These are phyloP conservation scores for Percina caprodes DNA, from an alignment of 2,113 vertebrate genomes.

Conservation along the genomic window DNA sequence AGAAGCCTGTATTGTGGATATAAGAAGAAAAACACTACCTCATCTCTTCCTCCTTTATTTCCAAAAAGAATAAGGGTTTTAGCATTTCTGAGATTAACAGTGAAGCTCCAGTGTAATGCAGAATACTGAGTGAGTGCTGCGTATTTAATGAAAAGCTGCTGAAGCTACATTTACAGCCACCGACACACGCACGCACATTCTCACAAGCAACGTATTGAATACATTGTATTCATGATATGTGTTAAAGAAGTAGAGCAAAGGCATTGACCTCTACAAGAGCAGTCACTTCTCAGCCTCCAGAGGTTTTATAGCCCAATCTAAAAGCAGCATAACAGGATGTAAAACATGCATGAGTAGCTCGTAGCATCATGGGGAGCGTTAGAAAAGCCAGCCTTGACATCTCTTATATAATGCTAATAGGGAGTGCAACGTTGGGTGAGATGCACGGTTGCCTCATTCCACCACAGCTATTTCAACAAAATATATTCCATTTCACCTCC, in stretches of 20 bases:
- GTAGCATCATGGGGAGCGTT: constrained; percentile 60
- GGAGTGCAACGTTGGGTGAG: constrained; percentile 1
- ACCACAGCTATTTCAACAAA: constrained; percentile 18
- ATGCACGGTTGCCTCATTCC: constrained; percentile 1
- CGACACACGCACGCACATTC: not conserved
- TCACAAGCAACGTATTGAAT: not conserved
- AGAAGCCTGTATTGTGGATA: not conserved
- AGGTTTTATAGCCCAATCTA: constrained; percentile 53
- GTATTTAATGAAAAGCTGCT: constrained; percentile 18
- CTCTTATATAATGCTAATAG: constrained; percentile 74
- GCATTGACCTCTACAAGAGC: constrained; percentile 52
- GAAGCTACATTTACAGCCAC: not conserved
- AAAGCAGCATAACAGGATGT: constrained; percentile 62
- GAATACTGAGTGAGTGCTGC: not conserved
- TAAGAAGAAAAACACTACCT: not conserved
- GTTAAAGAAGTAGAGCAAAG: constrained; percentile 47
- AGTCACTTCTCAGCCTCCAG: constrained; percentile 55
- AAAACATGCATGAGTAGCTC: constrained; percentile 73
- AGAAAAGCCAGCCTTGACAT: constrained; percentile 61
- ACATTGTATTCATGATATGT: constrained; percentile 18
- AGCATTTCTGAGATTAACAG: not conserved
- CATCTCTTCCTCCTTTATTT: not conserved
- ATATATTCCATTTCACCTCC: constrained; percentile 5
- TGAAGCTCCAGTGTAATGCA: not conserved
- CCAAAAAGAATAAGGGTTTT: not conserved